Evolutionary conservation across 1,140 invertebrate genomes (phyloP).

Genomic region (Rhopalosiphum maidis): DNA sequence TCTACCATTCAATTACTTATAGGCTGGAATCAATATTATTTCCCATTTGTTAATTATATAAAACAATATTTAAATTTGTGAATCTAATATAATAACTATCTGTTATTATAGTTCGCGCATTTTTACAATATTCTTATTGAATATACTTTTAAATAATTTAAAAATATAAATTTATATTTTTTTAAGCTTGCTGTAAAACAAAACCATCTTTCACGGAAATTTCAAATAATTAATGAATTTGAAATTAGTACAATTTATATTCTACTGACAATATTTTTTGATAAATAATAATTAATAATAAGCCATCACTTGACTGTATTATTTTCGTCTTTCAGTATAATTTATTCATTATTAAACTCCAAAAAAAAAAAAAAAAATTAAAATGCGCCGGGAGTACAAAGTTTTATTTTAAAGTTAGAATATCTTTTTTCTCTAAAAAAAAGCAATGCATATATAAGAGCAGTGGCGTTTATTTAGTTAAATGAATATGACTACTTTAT

Average conservation of each 20-base stretch:
- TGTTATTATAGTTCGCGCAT: neutral
- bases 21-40: neutral
- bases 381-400: neutral
- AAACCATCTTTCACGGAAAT: neutral
- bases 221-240: slow-evolving; percentile 15
- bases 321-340: neutral
- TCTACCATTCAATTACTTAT: neutral
- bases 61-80: neutral
- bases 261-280: slow-evolving; percentile 8
- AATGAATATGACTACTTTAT: neutral
- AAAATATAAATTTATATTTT: neutral
- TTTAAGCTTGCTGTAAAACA: neutral
- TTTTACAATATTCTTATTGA: neutral
- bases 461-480: neutral
- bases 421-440: neutral
- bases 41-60: neutral
- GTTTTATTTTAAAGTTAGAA: neutral
- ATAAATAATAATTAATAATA: neutral
- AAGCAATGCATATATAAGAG: slow-evolving; percentile 2
- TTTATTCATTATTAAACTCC: neutral
- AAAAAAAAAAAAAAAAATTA: neutral
- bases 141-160: neutral
- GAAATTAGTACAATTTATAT: neutral
- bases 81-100: neutral
- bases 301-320: neutral